These are phyloP conservation scores for Heteractis magnifica DNA, from an alignment of 92 coral and sea anemone species.

Conservation along the genomic window DNA sequence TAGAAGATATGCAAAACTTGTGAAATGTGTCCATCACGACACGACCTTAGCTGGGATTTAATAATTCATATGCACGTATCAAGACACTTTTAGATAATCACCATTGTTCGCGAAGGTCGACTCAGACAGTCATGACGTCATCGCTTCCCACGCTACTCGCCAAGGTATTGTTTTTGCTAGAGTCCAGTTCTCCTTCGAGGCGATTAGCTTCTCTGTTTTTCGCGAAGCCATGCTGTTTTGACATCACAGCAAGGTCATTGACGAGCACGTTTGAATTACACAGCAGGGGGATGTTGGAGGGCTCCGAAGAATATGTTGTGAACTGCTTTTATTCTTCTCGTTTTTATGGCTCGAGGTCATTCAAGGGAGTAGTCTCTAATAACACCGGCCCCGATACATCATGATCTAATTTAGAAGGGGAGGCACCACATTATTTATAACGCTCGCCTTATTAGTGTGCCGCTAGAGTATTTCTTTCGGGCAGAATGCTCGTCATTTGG, in stretches of 20 bases:
- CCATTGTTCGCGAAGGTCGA: constrained; percentile 24
- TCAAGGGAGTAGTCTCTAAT: neutral
- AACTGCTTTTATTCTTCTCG: neutral
- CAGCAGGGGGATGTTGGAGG: neutral
- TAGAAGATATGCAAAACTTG: constrained; percentile 8
- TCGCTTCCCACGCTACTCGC: constrained; percentile 32
- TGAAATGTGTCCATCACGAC: neutral
- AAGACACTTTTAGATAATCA: constrained; percentile 19
- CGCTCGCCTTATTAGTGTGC: neutral
- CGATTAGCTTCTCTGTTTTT: too few relatives aligned
- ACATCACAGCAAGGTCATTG: neutral
- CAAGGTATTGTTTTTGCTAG: too few relatives aligned
- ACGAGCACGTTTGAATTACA: neutral
- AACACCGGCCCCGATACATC: too few relatives aligned
- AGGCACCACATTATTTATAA: too few relatives aligned
- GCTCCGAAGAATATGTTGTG: neutral
- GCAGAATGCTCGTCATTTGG: too few relatives aligned
- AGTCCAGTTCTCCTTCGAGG: too few relatives aligned
- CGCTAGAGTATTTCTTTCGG: neutral
- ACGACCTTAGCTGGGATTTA: constrained; percentile 16
- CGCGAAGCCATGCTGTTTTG: neutral
- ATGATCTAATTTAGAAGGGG: too few relatives aligned
- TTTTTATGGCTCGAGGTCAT: neutral
- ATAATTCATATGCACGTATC: constrained; percentile 72
- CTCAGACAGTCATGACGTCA: constrained; percentile 27